A percentile compares a stretch with the other conserved stretches of the same genome.
These are phyloP conservation scores for Vidua chalybeata DNA, from an alignment of 2,113 vertebrate species.

Conservation along the genomic window DNA sequence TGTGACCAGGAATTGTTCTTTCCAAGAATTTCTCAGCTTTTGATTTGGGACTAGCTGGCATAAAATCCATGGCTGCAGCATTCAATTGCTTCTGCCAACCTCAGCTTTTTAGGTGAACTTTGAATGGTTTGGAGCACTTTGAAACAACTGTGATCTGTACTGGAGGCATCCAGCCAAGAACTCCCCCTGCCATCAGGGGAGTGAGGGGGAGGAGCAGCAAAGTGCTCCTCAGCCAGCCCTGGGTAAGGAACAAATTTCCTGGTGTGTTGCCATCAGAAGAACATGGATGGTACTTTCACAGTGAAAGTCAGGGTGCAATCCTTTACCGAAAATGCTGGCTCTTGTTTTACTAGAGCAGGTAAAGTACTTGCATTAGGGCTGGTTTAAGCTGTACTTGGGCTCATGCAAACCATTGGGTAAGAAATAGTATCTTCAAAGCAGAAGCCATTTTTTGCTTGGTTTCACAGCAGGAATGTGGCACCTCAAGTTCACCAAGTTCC, in stretches of 20 bases:
- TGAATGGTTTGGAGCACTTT: neutral
- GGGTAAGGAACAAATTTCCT: neutral
- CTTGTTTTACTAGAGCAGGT: neutral
- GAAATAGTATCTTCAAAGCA: neutral
- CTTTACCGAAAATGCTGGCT: neutral
- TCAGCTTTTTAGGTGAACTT: conserved; percentile 8
- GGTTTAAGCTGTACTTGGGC: neutral
- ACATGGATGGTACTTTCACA: neutral
- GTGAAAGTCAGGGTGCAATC: neutral
- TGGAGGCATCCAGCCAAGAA: neutral
- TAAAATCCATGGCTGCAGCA: neutral
- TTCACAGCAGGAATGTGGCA: neutral
- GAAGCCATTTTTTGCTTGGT: conserved; percentile 24
- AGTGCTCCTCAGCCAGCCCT: neutral
- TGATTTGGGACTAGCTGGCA: neutral
- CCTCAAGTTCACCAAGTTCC: neutral
- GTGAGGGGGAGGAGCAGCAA: neutral
- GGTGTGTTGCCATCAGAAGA: neutral
- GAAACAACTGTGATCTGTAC: neutral
- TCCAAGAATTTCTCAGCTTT: neutral
- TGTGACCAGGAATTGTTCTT: neutral
- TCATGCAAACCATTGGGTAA: neutral
- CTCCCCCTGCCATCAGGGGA: neutral
- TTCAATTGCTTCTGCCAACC: neutral
- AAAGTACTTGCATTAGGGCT: neutral